Percentiles rank a stretch among this genome's conserved stretches.
phyloP scores from a whole-genome alignment of 2,113 vertebrate species.

The Paradoxurus hermaphroditus region DNA sequence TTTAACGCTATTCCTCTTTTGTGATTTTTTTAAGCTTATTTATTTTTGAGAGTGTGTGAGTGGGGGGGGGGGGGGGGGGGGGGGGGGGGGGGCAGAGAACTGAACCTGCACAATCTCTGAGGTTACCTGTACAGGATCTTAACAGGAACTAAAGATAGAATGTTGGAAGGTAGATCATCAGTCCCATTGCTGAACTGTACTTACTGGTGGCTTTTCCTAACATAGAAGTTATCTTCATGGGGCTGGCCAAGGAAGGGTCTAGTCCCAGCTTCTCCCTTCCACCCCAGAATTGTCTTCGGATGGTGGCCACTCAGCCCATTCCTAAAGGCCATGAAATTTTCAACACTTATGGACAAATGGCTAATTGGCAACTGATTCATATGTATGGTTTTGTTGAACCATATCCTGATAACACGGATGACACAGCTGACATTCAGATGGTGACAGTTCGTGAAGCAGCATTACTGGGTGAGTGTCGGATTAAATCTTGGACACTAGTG shows the following conservation, averaged over 20 bases:
- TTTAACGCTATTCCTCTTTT: background rate
- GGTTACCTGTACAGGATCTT: background rate
- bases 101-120: background rate
- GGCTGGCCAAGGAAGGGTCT: background rate
- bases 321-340: slow-evolving; percentile 91
- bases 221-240: background rate
- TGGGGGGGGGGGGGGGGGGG: too few relatives aligned
- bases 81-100: too few relatives aligned
- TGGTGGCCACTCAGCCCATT: slow-evolving; percentile 88
- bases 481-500: background rate
- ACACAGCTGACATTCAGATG: slow-evolving; percentile 92
- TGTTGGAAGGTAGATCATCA: background rate
- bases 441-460: slow-evolving; percentile 85
- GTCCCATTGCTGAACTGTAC: background rate
- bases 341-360: slow-evolving; percentile 96
- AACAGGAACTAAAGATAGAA: background rate
- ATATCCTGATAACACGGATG: slow-evolving; percentile 87
- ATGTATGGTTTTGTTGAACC: slow-evolving; percentile 96
- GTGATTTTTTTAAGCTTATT: too few relatives aligned
- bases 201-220: background rate
- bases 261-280: slow-evolving; percentile 6
- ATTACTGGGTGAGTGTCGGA: slow-evolving; percentile 82
- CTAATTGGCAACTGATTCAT: slow-evolving; percentile 97
- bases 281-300: slow-evolving; percentile 88
- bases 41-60: too few relatives aligned